Base-by-base conservation (phyloP, 1,140 invertebrate genomes). In the Augochlora pura region DNA sequence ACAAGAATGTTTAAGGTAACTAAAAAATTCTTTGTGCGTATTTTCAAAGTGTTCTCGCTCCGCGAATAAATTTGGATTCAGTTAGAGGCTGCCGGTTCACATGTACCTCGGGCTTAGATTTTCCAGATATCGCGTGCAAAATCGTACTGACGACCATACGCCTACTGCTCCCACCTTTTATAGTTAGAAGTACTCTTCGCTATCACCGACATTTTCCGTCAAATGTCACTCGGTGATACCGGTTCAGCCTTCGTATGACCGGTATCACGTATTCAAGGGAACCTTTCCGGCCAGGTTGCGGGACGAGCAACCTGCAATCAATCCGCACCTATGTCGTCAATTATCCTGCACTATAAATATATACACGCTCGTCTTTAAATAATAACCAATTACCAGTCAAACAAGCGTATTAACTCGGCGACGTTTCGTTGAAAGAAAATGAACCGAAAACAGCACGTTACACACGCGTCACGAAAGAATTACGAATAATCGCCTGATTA, bases 191-290 rank as follows among this genome's bases (percentile, higher is more conserved):
- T 81, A 49, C 69, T n/a, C 46, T 59, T 14, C 71, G 67, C 74
- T 86, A 79, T 87, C 78, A 81, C 75, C 76, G 86, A 77, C 82
- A 75, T 84, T 82, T 86, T 80, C 23, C 82, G 49, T 59, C 84
- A 86, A 87, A 86, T 82, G 82, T 86, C 85, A 82, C 59, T 86
- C 82, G 76, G 57, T 84, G 72, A 87, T 84, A 84, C 85, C 79
- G 85, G 86, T 86, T 87, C 79, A 42, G 76, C 74, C 38, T 81
- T 81, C 70, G 63, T 82, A 66, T 63, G 73, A 62, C 78, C 65
- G 65, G 63, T 54, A 72, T 68, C 74, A 46, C 23, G 67, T 54
- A 54, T 25, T 69, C 60, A 70, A 83, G 81, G 46, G 74, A 60
- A 57, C 52, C 64, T 68, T 73, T 71, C 68, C 52, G 65, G 54